Evolutionary conservation across 2,113 vertebrate species (phyloP).

Genomic region (Trinectes maculatus): DNA sequence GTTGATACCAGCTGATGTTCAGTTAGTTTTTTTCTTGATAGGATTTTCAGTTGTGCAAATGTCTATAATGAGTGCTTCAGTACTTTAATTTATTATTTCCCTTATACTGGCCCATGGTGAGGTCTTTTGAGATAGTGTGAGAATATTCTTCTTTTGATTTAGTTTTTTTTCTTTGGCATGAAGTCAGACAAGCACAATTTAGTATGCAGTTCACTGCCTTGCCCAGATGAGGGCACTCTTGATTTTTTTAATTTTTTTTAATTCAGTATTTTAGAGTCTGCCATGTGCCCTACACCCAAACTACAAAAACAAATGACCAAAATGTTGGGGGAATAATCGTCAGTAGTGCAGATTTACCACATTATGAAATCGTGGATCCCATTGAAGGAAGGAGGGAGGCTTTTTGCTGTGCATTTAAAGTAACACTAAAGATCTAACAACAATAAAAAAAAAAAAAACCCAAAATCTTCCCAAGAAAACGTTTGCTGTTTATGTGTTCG

Average conservation of each 20-base stretch:
- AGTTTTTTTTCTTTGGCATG: slow-evolving; percentile 8
- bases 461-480: slow-evolving; percentile 24
- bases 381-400: slow-evolving; percentile 9
- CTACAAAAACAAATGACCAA: slow-evolving; percentile 22
- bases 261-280: slow-evolving; percentile 6
- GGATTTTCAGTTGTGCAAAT: slow-evolving; percentile 25
- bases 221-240: slow-evolving; percentile 62
- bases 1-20: slow-evolving; percentile 21
- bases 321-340: not conserved
- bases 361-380: not conserved
- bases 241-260: slow-evolving; percentile 20
- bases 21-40: slow-evolving; percentile 31
- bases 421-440: slow-evolving; percentile 22
- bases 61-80: slow-evolving; percentile 30
- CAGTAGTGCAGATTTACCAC: slow-evolving; percentile 31
- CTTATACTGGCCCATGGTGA: slow-evolving; percentile 24
- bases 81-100: slow-evolving; percentile 8
- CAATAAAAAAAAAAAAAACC: slow-evolving; percentile 23
- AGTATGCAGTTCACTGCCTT: slow-evolving; percentile 74
- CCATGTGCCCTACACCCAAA: not conserved
- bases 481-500: slow-evolving; percentile 59
- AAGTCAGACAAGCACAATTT: slow-evolving; percentile 69
- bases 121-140: slow-evolving; percentile 5
- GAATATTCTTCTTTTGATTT: slow-evolving; percentile 1
- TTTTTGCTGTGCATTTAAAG: slow-evolving; percentile 48